phyloP scores from a whole-genome alignment of 2,113 vertebrate species.

The Chionodraco myersi region DNA sequence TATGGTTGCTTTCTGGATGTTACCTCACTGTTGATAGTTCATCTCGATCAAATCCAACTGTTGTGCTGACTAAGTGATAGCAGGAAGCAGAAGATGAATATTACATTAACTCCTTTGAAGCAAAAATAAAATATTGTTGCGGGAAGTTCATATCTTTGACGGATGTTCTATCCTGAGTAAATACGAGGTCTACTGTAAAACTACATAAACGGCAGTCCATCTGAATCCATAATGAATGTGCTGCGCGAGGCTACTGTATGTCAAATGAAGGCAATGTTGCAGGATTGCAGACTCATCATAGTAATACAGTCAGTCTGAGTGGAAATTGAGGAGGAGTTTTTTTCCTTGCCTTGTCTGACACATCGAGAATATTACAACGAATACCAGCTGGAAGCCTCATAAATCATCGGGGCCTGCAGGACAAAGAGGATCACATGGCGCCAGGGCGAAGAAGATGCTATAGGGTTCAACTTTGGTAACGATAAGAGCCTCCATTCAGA shows the following conservation, averaged over 20 bases:
- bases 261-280: constrained; percentile 40
- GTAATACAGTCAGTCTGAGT: constrained; percentile 48
- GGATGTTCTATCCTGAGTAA: constrained; percentile 33
- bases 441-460: constrained; percentile 49
- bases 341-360: constrained; percentile 57
- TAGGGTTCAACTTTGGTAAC: constrained; percentile 58
- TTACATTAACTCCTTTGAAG: constrained; percentile 31
- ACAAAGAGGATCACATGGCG: constrained; percentile 65
- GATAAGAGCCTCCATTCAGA: constrained; percentile 68
- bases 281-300: constrained; percentile 64
- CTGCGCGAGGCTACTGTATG: neutral
- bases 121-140: constrained; percentile 14
- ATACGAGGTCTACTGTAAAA: constrained; percentile 25
- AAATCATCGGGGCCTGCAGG: constrained; percentile 79
- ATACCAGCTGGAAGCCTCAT: constrained; percentile 73
- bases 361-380: constrained; percentile 68
- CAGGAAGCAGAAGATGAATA: constrained; percentile 37
- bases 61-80: constrained; percentile 43
- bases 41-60: constrained; percentile 35
- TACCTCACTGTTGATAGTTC: constrained; percentile 14
- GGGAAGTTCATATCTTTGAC: constrained; percentile 36
- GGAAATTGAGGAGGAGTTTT: constrained; percentile 58
- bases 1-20: neutral
- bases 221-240: constrained; percentile 36
- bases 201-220: constrained; percentile 42